These are phyloP conservation scores for Pipra filicauda DNA, from an alignment of 2,113 vertebrate species.

Conservation along the genomic window DNA sequence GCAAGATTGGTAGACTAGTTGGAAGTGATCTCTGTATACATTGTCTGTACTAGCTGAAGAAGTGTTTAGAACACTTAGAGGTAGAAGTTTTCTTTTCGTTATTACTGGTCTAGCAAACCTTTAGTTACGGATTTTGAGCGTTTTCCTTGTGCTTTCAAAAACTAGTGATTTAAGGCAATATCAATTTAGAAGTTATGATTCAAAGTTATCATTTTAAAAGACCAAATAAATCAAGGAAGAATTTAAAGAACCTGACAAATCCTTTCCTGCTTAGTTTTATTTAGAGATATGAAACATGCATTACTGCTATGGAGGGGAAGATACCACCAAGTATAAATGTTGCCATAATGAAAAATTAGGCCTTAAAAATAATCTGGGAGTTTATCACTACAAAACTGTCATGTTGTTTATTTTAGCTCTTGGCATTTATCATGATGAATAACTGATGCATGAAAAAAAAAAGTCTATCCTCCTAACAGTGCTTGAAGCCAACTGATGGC, in stretches of 20 bases:
- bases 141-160: not conserved
- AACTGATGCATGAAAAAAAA: not conserved
- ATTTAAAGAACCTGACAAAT: not conserved
- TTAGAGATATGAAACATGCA: not conserved
- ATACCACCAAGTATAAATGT: not conserved
- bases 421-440: not conserved
- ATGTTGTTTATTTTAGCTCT: conserved; percentile 17
- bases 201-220: not conserved
- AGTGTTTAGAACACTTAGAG: not conserved
- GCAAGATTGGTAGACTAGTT: not conserved
- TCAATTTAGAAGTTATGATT: not conserved
- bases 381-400: not conserved
- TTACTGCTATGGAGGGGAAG: not conserved
- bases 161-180: not conserved
- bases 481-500: not conserved
- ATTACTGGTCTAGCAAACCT: not conserved
- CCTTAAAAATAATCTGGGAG: not conserved
- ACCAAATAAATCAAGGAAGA: not conserved
- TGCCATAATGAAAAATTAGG: not conserved
- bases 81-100: not conserved
- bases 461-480: not conserved
- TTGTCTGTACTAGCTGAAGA: conserved; percentile 13
- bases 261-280: not conserved
- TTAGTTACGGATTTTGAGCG: not conserved
- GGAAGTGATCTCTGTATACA: not conserved